Conservation (phyloP, 2,797 vertebrate genomes). For the Scyliorhinus canicula region DNA sequence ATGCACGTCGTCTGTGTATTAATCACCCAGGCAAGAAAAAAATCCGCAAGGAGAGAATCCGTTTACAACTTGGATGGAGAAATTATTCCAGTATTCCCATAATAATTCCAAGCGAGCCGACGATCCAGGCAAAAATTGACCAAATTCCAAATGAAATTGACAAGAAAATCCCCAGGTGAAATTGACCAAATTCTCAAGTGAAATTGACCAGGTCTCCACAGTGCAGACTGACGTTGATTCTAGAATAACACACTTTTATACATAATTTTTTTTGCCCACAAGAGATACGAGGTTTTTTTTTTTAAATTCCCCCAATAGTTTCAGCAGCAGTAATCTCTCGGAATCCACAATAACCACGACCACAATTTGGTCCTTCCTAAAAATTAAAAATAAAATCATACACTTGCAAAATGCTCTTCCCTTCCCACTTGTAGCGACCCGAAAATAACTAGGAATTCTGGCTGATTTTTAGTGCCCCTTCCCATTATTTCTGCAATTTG, state of each 20-base stretch:
- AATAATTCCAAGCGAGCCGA: constrained; percentile 27
- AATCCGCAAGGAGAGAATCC: not conserved
- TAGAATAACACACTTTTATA: not conserved
- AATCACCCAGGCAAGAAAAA: constrained; percentile 15
- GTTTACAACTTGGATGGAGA: constrained; percentile 30
- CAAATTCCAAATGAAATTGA: constrained; percentile 24
- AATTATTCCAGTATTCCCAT: constrained; percentile 34
- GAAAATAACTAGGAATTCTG: constrained; percentile 45
- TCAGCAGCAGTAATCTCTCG: constrained; percentile 33
- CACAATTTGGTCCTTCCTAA: constrained; percentile 52
- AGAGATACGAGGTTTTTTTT: constrained; percentile 2
- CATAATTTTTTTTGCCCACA: not conserved
- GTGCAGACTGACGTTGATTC: not conserved
- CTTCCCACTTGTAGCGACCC: constrained; percentile 47
- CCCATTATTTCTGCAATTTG: constrained; percentile 40
- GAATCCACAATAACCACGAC: constrained; percentile 40
- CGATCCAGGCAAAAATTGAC: not conserved
- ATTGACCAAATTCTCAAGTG: constrained; percentile 35
- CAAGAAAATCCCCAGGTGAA: constrained; percentile 17
- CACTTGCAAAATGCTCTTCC: constrained; percentile 55
- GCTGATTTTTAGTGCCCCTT: constrained; percentile 17
- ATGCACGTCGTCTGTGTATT: constrained; percentile 20
- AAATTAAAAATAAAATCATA: constrained; percentile 47
- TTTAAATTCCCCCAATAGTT: constrained; percentile 13
- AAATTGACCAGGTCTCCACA: constrained; percentile 32